Evolutionary conservation across 2,113 vertebrate species (phyloP).

Genomic region (Pangasianodon gigas): DNA sequence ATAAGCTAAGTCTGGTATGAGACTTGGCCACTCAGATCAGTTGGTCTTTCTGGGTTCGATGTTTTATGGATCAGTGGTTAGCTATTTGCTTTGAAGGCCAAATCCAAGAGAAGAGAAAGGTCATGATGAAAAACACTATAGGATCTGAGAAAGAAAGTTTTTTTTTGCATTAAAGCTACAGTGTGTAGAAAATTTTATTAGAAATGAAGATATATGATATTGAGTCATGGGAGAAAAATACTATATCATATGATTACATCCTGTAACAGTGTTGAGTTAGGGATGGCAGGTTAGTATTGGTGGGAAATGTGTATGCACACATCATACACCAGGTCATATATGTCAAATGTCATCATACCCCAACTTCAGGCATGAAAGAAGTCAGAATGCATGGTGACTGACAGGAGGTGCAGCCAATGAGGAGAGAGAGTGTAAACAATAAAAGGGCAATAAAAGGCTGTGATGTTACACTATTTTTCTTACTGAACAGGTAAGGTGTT

Average conservation of each 20-base stretch:
- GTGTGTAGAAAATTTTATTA: neutral
- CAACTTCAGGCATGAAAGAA: neutral
- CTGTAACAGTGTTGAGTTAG: neutral
- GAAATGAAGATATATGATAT: neutral
- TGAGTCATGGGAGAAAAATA: neutral
- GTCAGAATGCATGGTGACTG: neutral
- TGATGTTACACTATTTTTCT: neutral
- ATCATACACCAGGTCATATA: neutral
- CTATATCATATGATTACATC: neutral
- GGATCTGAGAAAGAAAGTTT: slow-evolving; percentile 5
- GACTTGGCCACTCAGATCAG: neutral
- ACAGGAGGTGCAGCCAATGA: neutral
- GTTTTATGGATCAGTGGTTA: slow-evolving; percentile 30
- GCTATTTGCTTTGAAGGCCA: slow-evolving; percentile 19
- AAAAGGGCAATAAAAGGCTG: neutral
- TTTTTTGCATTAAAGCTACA: neutral
- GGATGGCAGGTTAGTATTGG: neutral
- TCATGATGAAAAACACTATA: slow-evolving; percentile 7
- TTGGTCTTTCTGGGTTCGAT: neutral
- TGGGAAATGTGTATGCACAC: neutral
- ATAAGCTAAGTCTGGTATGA: neutral
- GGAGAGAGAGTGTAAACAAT: neutral
- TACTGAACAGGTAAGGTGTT: neutral
- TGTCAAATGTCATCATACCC: neutral
- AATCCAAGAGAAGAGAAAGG: slow-evolving; percentile 11